phyloP scores from a whole-genome alignment of 2,113 vertebrate species.

The Rhynchopsitta pachyrhyncha region DNA sequence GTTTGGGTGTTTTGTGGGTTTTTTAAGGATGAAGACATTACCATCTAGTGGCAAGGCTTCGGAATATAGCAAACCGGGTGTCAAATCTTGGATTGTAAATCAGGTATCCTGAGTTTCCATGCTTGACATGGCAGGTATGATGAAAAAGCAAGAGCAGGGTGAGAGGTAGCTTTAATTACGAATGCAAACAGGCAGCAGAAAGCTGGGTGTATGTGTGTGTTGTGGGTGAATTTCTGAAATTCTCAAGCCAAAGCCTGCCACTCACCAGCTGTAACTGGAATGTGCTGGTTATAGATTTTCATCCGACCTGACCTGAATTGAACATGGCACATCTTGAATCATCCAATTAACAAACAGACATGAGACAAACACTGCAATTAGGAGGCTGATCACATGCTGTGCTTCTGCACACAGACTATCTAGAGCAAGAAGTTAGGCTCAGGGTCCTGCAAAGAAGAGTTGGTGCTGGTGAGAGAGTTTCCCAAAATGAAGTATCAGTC shows the following conservation, averaged over 20 bases:
- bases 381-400: background rate
- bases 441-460: background rate
- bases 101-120: background rate
- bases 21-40: background rate
- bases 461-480: background rate
- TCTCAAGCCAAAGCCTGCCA: background rate
- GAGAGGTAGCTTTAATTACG: background rate
- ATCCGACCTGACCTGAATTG: background rate
- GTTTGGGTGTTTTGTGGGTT: background rate
- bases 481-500: background rate
- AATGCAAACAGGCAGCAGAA: background rate
- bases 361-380: background rate
- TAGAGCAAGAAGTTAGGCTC: background rate
- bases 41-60: background rate
- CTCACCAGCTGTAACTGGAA: background rate
- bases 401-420: background rate
- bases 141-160: background rate
- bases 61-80: background rate
- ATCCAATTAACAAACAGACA: background rate
- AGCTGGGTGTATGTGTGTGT: rapidly evolving
- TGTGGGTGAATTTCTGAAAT: background rate
- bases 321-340: background rate
- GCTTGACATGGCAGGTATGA: background rate
- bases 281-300: background rate
- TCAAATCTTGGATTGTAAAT: background rate